Percentiles rank a stretch among this genome's conserved stretches.
Conservation (phyloP, 2,797 vertebrate genomes). For the Iguana delicatissima region DNA sequence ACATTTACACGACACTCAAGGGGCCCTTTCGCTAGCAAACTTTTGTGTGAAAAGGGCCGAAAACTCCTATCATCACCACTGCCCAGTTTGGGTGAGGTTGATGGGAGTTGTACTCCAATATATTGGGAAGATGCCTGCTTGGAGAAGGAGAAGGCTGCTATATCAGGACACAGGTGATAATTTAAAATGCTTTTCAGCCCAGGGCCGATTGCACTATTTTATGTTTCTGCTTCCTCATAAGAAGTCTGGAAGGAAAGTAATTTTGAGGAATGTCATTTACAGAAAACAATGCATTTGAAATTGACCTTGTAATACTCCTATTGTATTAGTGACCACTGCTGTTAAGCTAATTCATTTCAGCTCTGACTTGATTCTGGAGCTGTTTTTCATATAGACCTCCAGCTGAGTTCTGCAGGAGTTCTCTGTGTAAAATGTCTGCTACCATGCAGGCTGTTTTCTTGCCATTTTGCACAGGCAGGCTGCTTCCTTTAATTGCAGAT, state of each 20-base stretch:
- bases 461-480: neutral
- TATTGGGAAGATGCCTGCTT: neutral
- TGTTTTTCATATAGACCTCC: slow-evolving; percentile 3
- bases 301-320: neutral
- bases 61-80: no score
- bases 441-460: neutral
- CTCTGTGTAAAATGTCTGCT: neutral
- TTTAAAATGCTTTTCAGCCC: neutral
- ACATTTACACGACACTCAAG: no score
- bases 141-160: neutral
- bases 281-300: neutral
- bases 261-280: neutral
- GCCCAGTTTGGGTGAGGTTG: neutral
- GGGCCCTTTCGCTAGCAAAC: no score
- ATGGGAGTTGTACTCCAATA: neutral
- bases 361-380: slow-evolving; percentile 1
- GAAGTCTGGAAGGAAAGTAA: neutral
- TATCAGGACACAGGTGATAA: neutral
- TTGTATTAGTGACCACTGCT: neutral
- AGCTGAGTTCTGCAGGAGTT: slow-evolving; percentile 7
- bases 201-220: neutral
- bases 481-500: neutral
- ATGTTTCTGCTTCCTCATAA: neutral
- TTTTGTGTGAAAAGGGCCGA: no score
- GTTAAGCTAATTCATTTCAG: neutral